phyloP scores from a whole-genome alignment of 2,888 invertebrate genomes.

The Scaptomyza polygonia region DNA sequence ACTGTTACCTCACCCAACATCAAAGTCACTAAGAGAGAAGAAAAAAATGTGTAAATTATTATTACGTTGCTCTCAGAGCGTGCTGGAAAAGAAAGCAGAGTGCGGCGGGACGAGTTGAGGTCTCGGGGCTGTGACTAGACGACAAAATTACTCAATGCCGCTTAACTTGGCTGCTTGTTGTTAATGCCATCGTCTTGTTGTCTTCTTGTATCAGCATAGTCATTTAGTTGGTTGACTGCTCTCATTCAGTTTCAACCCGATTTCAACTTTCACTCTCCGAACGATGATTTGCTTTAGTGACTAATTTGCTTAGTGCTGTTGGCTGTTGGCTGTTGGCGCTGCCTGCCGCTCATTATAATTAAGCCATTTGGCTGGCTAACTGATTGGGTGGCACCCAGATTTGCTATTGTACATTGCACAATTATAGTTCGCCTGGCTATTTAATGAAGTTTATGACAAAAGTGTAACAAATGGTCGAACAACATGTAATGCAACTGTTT shows the following conservation, averaged over 20 bases:
- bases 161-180: slow-evolving; percentile 19
- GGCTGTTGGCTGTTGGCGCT: neutral
- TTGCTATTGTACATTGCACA: slow-evolving; percentile 43
- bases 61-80: slow-evolving; percentile 43
- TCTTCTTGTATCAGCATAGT: slow-evolving; percentile 7
- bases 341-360: slow-evolving; percentile 54
- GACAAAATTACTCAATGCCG: slow-evolving; percentile 71
- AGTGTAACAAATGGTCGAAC: slow-evolving; percentile 61
- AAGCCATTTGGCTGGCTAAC: slow-evolving; percentile 57
- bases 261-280: slow-evolving; percentile 65
- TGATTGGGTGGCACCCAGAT: slow-evolving; percentile 37
- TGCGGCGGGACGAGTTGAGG: slow-evolving; percentile 27
- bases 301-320: slow-evolving; percentile 39
- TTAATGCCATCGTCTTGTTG: slow-evolving; percentile 43
- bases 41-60: slow-evolving; percentile 68
- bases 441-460: slow-evolving; percentile 40
- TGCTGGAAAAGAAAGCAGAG: slow-evolving; percentile 62
- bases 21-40: slow-evolving; percentile 37
- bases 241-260: slow-evolving; percentile 33
- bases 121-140: slow-evolving; percentile 36
- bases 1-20: slow-evolving; percentile 57
- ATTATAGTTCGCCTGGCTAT: slow-evolving; percentile 40
- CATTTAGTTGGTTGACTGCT: slow-evolving; percentile 29
- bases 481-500: slow-evolving; percentile 35
- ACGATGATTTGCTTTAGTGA: slow-evolving; percentile 32